Conservation (phyloP, 2,888 invertebrate species). For the Drosophila pegasa region DNA sequence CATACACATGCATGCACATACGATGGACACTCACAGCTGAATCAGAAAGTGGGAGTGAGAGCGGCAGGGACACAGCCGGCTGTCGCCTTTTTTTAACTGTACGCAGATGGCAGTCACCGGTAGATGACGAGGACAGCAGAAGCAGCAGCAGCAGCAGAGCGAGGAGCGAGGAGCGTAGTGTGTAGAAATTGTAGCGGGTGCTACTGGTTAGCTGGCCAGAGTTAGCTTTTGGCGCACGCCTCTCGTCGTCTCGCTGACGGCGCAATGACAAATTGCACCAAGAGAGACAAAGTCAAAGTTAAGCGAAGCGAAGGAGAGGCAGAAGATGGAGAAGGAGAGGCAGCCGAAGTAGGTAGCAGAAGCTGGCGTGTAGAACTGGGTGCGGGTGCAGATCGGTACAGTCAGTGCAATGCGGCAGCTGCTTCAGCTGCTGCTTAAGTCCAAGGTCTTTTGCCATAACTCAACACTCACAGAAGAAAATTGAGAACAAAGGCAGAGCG, state of each 20-base stretch:
- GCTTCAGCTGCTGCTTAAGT: constrained; percentile 41
- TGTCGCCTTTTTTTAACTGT: constrained; percentile 64
- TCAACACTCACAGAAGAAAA: constrained; percentile 51
- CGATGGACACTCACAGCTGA: constrained; percentile 31
- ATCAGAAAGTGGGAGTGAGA: constrained; percentile 4
- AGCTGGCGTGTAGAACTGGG: constrained; percentile 13
- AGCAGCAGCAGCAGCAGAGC: constrained; percentile 16
- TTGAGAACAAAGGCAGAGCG: background rate
- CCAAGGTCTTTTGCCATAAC: constrained; percentile 75
- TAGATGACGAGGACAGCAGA: constrained; percentile 52
- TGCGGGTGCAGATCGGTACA: constrained; percentile 58
- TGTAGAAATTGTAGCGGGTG: constrained; percentile 5
- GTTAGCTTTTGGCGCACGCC: constrained; percentile 61
- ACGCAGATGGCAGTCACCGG: constrained; percentile 73
- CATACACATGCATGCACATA: constrained; percentile 19
- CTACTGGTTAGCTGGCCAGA: constrained; percentile 20
- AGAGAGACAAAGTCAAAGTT: constrained; percentile 12
- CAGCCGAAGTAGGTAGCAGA: constrained; percentile 1
- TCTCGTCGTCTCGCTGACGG: constrained; percentile 63
- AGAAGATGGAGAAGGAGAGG: background rate
- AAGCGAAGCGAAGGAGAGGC: background rate
- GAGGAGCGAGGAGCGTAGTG: background rate
- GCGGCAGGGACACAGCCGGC: constrained; percentile 18
- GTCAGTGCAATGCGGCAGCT: constrained; percentile 25
- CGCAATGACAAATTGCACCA: constrained; percentile 71